A percentile compares a stretch with the other conserved stretches of the same genome.
phyloP scores from a whole-genome alignment of 2,113 vertebrate species.

The Oenanthe melanoleuca region DNA sequence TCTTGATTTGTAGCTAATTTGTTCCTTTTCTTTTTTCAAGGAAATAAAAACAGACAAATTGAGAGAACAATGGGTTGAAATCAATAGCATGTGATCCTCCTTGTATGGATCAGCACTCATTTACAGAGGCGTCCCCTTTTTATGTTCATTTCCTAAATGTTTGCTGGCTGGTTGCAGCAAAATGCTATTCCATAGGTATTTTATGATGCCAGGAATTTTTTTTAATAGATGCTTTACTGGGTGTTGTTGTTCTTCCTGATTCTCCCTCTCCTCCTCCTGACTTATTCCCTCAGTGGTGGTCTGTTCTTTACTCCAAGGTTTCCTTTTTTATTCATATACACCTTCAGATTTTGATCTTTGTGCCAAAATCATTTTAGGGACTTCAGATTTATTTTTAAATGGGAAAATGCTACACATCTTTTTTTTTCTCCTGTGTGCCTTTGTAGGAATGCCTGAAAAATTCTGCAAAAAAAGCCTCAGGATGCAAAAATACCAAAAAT shows the following conservation, averaged over 20 bases:
- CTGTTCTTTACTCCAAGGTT: background rate
- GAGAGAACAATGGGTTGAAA: background rate
- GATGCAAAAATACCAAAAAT: background rate
- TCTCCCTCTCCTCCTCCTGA: background rate
- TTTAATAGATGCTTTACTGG: background rate
- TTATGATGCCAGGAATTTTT: background rate
- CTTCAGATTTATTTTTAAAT: background rate
- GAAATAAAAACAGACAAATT: background rate
- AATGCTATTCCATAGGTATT: background rate
- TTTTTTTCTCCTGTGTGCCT: rapidly evolving
- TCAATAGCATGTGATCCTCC: background rate
- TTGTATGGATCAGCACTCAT: background rate
- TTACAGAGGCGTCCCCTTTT: background rate
- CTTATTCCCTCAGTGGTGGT: background rate
- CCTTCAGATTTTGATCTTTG: background rate
- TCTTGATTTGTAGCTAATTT: background rate
- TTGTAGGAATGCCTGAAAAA: background rate
- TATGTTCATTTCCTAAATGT: background rate
- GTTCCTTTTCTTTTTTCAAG: rapidly evolving
- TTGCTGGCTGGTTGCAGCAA: background rate
- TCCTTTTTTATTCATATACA: background rate
- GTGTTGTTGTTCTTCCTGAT: background rate
- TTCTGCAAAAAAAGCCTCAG: background rate
- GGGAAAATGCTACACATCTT: background rate
- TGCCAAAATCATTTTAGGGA: background rate